Evolutionary conservation across 2,113 vertebrate genomes (phyloP), one percentile per base, ranked within the genome.

Genomic region (Calyptomena viridis): DNA sequence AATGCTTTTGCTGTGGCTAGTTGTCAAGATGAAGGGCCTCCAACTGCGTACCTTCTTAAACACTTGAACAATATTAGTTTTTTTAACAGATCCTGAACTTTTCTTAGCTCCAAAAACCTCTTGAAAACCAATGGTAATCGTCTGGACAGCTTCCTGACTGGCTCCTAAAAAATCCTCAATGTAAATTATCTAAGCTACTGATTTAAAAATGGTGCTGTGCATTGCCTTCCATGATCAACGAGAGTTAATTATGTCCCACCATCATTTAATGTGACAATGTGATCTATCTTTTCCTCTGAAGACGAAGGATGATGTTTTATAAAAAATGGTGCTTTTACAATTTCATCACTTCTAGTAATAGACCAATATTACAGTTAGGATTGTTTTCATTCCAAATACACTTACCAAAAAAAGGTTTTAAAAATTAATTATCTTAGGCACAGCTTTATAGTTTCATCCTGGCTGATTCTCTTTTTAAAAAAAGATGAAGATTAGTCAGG

Each of bases 381-480:
- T 91, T 96, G 93, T 96, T 96, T 95, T 95, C 62, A 91, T 89
- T 96, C 89, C 91, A 93, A 95, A 95, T 95, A 94, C 81, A 73
- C 71, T 96, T 96, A 82, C 14, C 10, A 67, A 78, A 93, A 96
- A 94, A 93, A 59, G 50, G 35, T 37, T 89, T 97, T 59, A 91
- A 92, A 95, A 96, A 91, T 97, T 94, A 89, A 97, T 95, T 93
- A 60, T 83, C 52, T 81, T 92, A 84, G 93, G 80, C 91, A 78
- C 63, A 95, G 93, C 47, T 92, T 94, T 60, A 72, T 52, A 60
- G 76, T 84, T 92, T 80, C 68, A 91, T 81, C 68, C 89, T 93
- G 93, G 87, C 64, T 81, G 91, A 96, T 92, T 81, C 68, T 39
- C 49, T 53, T 72, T 90, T 94, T 82, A 82, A 95, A 94, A 95